Percentiles rank a stretch among this genome's conserved stretches.
Evolutionary conservation across 2,888 invertebrate genomes (phyloP).

Genomic region (Drosophila incognita): DNA sequence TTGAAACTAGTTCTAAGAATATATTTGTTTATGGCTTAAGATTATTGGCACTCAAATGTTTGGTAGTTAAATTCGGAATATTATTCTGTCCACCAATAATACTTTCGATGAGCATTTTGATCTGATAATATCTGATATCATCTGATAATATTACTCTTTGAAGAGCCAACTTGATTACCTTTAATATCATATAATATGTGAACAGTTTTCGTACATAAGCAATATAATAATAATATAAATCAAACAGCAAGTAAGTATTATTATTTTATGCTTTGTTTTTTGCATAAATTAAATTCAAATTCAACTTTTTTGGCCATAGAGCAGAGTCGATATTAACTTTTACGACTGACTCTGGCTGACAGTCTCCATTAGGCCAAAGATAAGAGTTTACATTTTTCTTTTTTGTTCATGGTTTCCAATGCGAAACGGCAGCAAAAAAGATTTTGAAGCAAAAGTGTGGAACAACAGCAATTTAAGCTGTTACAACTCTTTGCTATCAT

Average conservation of each 20-base stretch:
- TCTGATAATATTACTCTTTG: neutral
- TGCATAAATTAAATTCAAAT: neutral
- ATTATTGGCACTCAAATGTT: neutral
- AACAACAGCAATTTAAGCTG: constrained; percentile 24
- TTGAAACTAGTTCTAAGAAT: neutral
- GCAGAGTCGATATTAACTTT: neutral
- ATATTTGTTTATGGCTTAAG: neutral
- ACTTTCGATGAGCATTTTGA: neutral
- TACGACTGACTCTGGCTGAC: neutral
- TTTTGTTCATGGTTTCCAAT: neutral
- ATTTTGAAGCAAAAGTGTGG: neutral
- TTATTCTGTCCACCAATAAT: neutral
- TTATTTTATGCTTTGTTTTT: neutral
- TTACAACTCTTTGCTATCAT: constrained; percentile 31
- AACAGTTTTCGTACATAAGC: neutral
- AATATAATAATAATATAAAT: neutral
- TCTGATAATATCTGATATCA: no score
- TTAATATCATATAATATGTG: neutral
- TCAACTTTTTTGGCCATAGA: neutral
- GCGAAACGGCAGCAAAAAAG: neutral
- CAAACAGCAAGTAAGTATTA: neutral
- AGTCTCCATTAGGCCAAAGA: neutral
- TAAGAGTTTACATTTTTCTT: neutral
- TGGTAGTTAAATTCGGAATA: neutral
- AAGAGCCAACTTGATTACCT: neutral